Evolutionary conservation across 2,888 invertebrate genomes (phyloP).

Genomic region (Andrena chrysosceles): DNA sequence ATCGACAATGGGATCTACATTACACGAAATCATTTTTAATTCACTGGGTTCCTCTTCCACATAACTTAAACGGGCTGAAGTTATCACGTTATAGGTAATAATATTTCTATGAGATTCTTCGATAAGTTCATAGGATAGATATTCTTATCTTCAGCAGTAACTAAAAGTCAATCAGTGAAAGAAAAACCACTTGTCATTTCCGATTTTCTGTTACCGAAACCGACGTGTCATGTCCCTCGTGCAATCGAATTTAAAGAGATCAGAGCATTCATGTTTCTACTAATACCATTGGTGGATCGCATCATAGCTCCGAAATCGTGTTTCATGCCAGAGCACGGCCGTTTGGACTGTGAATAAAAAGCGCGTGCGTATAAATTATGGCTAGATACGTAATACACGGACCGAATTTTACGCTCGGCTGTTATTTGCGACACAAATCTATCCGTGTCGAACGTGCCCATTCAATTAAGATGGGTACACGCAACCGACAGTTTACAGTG

Average conservation of each 20-base stretch:
- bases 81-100: no score
- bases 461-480: conserved; percentile 59
- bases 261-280: not conserved
- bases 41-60: no score
- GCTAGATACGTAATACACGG: not conserved
- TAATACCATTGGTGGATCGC: not conserved
- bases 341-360: not conserved
- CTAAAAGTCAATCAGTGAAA: no score
- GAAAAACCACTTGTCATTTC: no score
- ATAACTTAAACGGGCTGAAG: no score
- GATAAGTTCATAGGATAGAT: no score
- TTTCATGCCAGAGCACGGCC: no score
- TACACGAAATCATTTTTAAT: no score
- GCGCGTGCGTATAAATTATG: conserved; percentile 25
- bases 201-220: no score
- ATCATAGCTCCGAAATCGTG: not conserved
- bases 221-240: not conserved
- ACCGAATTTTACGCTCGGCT: conserved; percentile 17
- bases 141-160: no score
- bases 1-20: no score
- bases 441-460: conserved; percentile 5
- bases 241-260: not conserved
- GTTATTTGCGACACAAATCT: conserved; percentile 47
- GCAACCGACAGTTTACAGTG: conserved; percentile 53
- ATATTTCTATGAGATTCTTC: no score